Percentiles rank a stretch among this genome's conserved stretches.
Evolutionary conservation across 2,888 invertebrate species (phyloP).

Genomic region (Hirtodrosophila trivittata): DNA sequence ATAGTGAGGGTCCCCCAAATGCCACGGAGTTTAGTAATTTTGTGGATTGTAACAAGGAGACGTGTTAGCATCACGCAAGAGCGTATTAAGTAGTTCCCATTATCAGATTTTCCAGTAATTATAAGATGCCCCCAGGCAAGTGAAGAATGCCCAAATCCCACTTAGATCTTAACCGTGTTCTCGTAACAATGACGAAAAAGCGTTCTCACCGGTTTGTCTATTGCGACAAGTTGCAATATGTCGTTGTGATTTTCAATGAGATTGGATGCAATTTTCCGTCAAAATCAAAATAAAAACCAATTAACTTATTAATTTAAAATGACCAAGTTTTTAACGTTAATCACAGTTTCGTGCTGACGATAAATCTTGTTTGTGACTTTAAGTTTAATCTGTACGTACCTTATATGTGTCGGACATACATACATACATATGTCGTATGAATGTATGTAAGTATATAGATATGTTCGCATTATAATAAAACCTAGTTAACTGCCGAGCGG

Average conservation of each 20-base stretch:
- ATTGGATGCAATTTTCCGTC: constrained; percentile 67
- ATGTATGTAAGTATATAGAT: constrained; percentile 33
- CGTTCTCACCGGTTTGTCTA: constrained; percentile 55
- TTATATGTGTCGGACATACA: constrained; percentile 18
- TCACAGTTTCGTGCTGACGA: constrained; percentile 55
- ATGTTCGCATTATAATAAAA: constrained; percentile 33
- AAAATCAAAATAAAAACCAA: constrained; percentile 53
- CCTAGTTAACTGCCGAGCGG: constrained; percentile 40
- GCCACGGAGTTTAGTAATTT: constrained; percentile 85
- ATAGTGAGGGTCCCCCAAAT: constrained; percentile 91
- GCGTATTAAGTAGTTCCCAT: constrained; percentile 31
- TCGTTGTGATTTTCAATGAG: constrained; percentile 74
- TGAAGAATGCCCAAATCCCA: neutral
- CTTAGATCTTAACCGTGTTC: constrained; percentile 29
- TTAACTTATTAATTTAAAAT: constrained; percentile 73
- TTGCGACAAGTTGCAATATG: constrained; percentile 34
- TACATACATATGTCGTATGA: constrained; percentile 13
- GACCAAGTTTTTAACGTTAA: constrained; percentile 47
- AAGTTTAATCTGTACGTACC: constrained; percentile 35
- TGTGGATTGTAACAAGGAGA: constrained; percentile 84
- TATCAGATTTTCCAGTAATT: constrained; percentile 44
- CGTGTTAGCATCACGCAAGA: constrained; percentile 73
- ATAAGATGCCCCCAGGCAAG: constrained; percentile 20
- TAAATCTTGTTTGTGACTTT: constrained; percentile 41
- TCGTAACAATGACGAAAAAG: constrained; percentile 47